Conservation (phyloP, 2,797 vertebrate species). For the Paratrypauchen microcephalus region DNA sequence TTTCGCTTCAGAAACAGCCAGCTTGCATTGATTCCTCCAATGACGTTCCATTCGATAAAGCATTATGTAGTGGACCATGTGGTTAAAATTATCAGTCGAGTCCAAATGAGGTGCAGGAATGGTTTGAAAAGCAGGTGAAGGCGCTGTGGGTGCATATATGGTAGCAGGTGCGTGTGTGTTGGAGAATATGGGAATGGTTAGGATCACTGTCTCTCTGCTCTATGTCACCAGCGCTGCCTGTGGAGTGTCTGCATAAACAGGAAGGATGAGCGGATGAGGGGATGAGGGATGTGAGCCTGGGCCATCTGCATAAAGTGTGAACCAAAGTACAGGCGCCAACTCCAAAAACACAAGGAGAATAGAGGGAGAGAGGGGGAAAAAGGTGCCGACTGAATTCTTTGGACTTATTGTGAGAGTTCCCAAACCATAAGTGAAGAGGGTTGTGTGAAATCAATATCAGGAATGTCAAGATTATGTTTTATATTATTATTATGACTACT, state of each 20-base stretch:
- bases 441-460: neutral
- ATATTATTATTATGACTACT: too few relatives aligned
- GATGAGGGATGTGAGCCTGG: conserved; percentile 21
- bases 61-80: conserved; percentile 17
- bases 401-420: neutral
- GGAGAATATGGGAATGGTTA: conserved; percentile 27
- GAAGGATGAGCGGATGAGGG: conserved; percentile 24
- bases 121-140: conserved; percentile 20
- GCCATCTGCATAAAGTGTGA: conserved; percentile 6
- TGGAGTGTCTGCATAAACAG: conserved; percentile 34
- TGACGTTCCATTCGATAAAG: conserved; percentile 29
- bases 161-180: conserved; percentile 5
- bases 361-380: neutral
- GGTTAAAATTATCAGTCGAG: conserved; percentile 24
- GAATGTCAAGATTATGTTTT: too few relatives aligned
- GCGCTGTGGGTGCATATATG: neutral
- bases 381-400: conserved; percentile 20
- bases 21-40: conserved; percentile 43
- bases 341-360: neutral
- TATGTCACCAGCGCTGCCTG: conserved; percentile 30
- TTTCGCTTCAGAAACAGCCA: conserved; percentile 39
- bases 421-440: neutral
- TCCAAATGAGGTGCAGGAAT: conserved; percentile 20
- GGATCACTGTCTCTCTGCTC: conserved; percentile 39
- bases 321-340: neutral